phyloP scores from a whole-genome alignment of 2,113 vertebrate species.

The Arenaria interpres region DNA sequence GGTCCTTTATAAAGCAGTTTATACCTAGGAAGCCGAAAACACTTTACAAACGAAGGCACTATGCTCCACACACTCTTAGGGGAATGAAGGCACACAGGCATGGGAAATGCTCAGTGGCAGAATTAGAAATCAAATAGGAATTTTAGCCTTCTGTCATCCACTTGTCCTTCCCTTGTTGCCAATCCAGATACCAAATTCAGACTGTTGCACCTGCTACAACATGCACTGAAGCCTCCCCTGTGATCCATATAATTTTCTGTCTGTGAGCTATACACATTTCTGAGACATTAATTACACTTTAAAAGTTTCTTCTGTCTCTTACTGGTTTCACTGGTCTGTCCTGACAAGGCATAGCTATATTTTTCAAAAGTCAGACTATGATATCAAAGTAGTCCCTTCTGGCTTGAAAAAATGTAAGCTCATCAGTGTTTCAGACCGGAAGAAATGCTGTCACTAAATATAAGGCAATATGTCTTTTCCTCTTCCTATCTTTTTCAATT shows the following conservation, averaged over 20 bases:
- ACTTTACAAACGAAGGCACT: not conserved
- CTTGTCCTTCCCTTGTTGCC: not conserved
- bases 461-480: not conserved
- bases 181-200: not conserved
- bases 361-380: not conserved
- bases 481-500: not conserved
- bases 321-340: not conserved
- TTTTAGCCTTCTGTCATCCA: not conserved
- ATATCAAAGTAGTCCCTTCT: not conserved
- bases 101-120: not conserved
- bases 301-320: not conserved
- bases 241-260: not conserved
- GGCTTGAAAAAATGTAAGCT: not conserved
- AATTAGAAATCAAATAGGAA: not conserved
- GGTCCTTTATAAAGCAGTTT: not conserved
- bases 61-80: not conserved
- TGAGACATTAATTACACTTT: not conserved
- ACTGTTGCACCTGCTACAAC: not conserved
- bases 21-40: not conserved
- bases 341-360: not conserved
- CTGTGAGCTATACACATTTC: not conserved
- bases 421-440: not conserved
- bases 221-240: not conserved
- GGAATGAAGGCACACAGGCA: not conserved
- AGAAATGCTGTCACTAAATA: slow-evolving; percentile 30